These are phyloP conservation scores for Heliconius cydno DNA, from an alignment of 2,888 invertebrate species.

Conservation along the genomic window DNA sequence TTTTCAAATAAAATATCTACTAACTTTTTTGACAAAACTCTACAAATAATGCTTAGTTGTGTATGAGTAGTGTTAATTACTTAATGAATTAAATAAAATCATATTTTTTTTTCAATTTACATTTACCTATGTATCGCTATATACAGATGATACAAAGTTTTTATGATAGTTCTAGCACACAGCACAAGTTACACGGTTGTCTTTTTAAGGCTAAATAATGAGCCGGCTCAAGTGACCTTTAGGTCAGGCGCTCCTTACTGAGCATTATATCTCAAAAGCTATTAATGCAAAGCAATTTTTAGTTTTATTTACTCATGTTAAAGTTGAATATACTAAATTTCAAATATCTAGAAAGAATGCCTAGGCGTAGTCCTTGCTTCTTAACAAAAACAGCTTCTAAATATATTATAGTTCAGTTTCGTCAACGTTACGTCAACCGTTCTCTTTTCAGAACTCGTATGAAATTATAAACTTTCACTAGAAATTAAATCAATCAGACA, in stretches of 20 bases:
- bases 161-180: not conserved
- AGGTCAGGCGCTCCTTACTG: conserved; percentile 53
- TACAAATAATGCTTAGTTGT: not conserved
- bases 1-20: not conserved
- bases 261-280: conserved; percentile 28
- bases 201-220: conserved; percentile 51
- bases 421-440: conserved; percentile 26
- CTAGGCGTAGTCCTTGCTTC: conserved; percentile 22
- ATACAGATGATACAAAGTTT: conserved; percentile 10
- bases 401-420: conserved; percentile 18
- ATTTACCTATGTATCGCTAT: not conserved
- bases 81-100: no score
- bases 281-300: conserved; percentile 12
- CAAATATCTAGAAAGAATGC: not conserved
- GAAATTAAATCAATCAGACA: conserved; percentile 24
- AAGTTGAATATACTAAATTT: conserved; percentile 20
- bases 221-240: conserved; percentile 56
- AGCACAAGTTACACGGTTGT: conserved; percentile 51
- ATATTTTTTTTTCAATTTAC: no score
- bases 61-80: no score
- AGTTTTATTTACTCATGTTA: conserved; percentile 21
- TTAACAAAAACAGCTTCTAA: conserved; percentile 6
- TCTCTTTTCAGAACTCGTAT: conserved; percentile 28
- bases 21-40: not conserved
- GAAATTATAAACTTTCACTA: conserved; percentile 22